phyloP scores from a whole-genome alignment of 2,797 vertebrate species.

The Scleropages formosus region DNA sequence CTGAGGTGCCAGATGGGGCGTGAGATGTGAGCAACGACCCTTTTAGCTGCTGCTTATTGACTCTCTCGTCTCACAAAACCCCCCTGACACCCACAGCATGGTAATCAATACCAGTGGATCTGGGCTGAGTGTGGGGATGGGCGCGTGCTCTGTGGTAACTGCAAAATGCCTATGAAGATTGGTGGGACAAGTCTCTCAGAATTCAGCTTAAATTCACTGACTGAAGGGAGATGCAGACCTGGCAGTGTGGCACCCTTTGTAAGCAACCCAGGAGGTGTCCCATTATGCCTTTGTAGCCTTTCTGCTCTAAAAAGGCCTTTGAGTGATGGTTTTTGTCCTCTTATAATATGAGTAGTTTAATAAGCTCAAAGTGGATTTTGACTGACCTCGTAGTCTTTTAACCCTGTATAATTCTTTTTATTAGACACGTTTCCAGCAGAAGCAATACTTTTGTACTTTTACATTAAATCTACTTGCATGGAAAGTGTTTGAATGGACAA shows the following conservation, averaged over 20 bases:
- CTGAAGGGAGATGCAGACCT: not conserved
- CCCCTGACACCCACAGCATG: slow-evolving; percentile 42
- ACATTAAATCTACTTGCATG: no score
- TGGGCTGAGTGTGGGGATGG: slow-evolving; percentile 53
- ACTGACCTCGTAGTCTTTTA: no score
- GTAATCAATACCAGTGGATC: slow-evolving; percentile 59
- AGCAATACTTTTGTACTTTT: no score
- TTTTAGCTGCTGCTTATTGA: slow-evolving; percentile 58
- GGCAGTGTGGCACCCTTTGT: not conserved
- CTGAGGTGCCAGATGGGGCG: no score
- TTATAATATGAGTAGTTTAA: no score
- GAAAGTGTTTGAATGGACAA: no score
- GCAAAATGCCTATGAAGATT: slow-evolving; percentile 49
- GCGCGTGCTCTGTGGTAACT: slow-evolving; percentile 52
- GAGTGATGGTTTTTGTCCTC: no score
- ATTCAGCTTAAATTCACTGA: slow-evolving; percentile 31
- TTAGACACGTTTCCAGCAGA: no score
- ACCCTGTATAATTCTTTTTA: no score
- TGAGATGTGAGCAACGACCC: slow-evolving; percentile 16
- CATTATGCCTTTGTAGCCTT: no score
- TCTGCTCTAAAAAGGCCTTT: no score
- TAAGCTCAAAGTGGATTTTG: no score
- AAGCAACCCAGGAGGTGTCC: not conserved
- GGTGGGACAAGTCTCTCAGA: slow-evolving; percentile 24
- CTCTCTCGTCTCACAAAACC: slow-evolving; percentile 53